These are phyloP conservation scores for Arctopsyche grandis DNA, from an alignment of 1,140 invertebrate species.

Conservation along the genomic window DNA sequence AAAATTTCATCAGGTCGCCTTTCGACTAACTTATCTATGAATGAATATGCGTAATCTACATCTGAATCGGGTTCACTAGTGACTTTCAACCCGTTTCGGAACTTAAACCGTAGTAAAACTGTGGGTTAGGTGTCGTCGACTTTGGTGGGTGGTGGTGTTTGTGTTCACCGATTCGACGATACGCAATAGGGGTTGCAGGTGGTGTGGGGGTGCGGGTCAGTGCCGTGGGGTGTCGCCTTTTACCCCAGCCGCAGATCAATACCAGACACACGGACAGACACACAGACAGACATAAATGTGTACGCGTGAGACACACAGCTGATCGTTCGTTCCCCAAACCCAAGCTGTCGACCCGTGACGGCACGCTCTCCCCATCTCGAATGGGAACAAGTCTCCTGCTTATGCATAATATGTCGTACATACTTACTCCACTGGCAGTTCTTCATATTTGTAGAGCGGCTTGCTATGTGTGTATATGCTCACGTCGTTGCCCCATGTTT, in stretches of 20 bases:
- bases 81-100: too few species aligned
- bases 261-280: constrained; percentile 9
- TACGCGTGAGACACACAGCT: background rate
- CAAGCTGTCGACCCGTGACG: background rate
- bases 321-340: background rate
- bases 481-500: background rate
- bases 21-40: too few species aligned
- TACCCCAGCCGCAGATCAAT: constrained; percentile 18
- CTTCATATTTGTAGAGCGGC: background rate
- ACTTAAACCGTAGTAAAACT: too few species aligned
- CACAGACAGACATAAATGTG: background rate
- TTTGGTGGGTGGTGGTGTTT: too few species aligned
- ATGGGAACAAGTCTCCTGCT: too few species aligned
- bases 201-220: constrained; percentile 20
- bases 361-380: too few species aligned
- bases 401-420: too few species aligned
- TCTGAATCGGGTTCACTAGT: too few species aligned
- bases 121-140: too few species aligned
- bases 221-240: background rate
- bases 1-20: too few species aligned
- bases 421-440: background rate
- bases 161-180: too few species aligned
- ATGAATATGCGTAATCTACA: too few species aligned
- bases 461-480: background rate
- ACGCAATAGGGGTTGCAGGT: background rate